A percentile compares a stretch with the other conserved stretches of the same genome.
Conservation (phyloP, 2,113 vertebrate genomes). For the Podarcis raffonei region DNA sequence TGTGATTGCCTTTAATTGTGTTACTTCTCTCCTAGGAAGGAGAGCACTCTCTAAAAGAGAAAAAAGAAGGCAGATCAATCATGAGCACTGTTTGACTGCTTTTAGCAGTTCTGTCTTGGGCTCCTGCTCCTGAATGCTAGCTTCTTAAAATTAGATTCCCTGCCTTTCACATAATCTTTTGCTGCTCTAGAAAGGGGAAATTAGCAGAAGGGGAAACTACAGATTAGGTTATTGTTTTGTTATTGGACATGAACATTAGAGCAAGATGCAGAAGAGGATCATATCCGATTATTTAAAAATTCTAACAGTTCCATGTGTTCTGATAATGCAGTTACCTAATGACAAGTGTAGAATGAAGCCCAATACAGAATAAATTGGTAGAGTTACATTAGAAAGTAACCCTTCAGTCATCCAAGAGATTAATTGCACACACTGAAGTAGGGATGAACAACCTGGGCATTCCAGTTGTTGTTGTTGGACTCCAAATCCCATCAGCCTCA, state of each 20-base stretch:
- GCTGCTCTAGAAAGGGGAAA: background rate
- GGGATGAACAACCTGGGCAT: background rate
- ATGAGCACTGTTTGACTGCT: background rate
- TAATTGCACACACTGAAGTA: background rate
- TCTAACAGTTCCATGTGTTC: slow-evolving; percentile 36
- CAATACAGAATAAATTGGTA: slow-evolving; percentile 30
- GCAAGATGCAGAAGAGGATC: slow-evolving; percentile 44
- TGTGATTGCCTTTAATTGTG: slow-evolving; percentile 14
- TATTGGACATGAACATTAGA: slow-evolving; percentile 32
- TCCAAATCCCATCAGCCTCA: no score
- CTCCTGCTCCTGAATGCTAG: background rate
- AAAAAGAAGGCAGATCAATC: slow-evolving; percentile 4
- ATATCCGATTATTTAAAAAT: slow-evolving; percentile 44
- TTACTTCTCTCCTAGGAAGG: slow-evolving; percentile 2
- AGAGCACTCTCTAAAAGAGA: background rate
- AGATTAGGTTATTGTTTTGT: background rate
- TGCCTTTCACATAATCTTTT: background rate
- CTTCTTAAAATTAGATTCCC: background rate
- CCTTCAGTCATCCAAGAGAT: background rate
- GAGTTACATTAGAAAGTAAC: slow-evolving; percentile 2
- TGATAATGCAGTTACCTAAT: slow-evolving; percentile 22
- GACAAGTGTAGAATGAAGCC: slow-evolving; percentile 28
- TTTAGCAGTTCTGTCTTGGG: background rate
- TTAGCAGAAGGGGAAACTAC: slow-evolving; percentile 15
- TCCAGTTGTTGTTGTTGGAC: no score